A percentile compares a stretch with the other conserved stretches of the same genome.
Evolutionary conservation across 2,797 vertebrate genomes (phyloP).

Genomic region (Molossus alvarezi): DNA sequence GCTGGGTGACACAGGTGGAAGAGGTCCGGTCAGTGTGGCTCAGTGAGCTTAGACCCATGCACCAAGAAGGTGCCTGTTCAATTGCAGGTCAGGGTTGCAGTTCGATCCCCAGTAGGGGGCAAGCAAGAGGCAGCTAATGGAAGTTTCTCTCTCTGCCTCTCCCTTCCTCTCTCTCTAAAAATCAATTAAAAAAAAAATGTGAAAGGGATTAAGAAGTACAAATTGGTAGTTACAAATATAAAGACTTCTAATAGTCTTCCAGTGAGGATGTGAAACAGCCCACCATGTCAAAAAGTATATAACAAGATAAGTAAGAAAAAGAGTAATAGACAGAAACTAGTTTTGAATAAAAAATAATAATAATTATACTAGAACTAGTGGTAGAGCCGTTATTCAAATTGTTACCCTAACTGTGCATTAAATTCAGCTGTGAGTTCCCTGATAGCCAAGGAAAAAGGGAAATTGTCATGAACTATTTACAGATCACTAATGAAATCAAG

Average conservation of each 20-base stretch:
- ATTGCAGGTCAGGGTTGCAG: too few species aligned
- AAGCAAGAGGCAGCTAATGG: too few species aligned
- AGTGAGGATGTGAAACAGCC: neutral
- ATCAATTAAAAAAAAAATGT: too few species aligned
- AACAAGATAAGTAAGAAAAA: slow-evolving; percentile 1
- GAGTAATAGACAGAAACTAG: neutral
- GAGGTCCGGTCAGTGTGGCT: too few species aligned
- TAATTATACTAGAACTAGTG: neutral
- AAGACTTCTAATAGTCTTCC: neutral
- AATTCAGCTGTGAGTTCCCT: slow-evolving; percentile 14
- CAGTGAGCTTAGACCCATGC: too few species aligned
- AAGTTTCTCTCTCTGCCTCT: too few species aligned
- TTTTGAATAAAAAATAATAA: neutral
- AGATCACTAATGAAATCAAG: slow-evolving; percentile 1
- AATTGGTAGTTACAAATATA: neutral
- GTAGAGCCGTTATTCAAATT: neutral
- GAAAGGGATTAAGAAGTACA: neutral
- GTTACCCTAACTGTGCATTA: neutral
- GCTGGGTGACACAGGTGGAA: neutral
- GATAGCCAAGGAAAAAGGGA: neutral
- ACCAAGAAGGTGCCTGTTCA: too few species aligned
- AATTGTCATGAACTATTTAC: neutral
- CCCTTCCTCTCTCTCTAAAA: too few species aligned
- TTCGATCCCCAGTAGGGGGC: too few species aligned
- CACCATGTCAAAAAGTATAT: neutral